Percentiles rank a stretch among this genome's conserved stretches.
These are phyloP conservation scores for Pangasius krempfi DNA, from an alignment of 2,797 vertebrate genomes.

Conservation along the genomic window DNA sequence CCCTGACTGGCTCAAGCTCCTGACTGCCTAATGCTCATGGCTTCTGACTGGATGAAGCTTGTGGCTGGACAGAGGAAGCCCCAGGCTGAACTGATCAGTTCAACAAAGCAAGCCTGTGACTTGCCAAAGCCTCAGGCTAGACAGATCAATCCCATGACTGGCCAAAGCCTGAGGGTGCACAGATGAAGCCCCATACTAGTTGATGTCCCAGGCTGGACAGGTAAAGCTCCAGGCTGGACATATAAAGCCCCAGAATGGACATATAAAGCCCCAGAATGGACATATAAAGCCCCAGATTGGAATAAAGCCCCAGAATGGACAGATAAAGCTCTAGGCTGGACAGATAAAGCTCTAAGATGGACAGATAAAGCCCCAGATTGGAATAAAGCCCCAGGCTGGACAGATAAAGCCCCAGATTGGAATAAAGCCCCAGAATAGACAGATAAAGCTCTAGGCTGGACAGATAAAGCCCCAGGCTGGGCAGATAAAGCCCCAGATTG, in stretches of 20 bases:
- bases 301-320: neutral
- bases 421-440: too few species aligned
- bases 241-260: neutral
- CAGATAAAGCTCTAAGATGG: too few species aligned
- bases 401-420: neutral
- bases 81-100: too few species aligned
- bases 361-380: too few species aligned
- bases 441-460: neutral
- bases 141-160: neutral
- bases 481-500: neutral
- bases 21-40: too few species aligned
- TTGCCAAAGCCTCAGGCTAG: too few species aligned
- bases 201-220: neutral
- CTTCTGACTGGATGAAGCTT: too few species aligned
- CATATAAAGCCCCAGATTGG: too few species aligned
- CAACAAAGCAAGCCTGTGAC: neutral
- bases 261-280: neutral
- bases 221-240: too few species aligned
- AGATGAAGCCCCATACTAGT: neutral
- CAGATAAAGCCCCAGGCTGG: neutral
- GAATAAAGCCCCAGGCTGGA: neutral
- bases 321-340: neutral
- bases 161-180: neutral
- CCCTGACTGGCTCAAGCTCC: too few species aligned
- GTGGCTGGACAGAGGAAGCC: neutral